Evolutionary conservation across 2,797 vertebrate genomes (phyloP).

Genomic region (Etheostoma nigrum): DNA sequence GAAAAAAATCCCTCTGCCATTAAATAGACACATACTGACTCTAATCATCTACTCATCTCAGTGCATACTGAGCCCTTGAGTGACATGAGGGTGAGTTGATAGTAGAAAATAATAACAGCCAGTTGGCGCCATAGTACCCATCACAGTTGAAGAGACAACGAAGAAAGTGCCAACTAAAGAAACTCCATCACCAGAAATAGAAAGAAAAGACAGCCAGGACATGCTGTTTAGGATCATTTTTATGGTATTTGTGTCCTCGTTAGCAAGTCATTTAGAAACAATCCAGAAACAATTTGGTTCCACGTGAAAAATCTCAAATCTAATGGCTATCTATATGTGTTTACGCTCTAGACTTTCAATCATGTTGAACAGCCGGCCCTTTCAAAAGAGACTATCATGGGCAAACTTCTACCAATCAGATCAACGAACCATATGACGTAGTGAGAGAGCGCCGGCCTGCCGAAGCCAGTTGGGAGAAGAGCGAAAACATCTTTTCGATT

Average conservation of each 20-base stretch:
- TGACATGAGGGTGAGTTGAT: slow-evolving; percentile 4
- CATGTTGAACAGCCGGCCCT: no score
- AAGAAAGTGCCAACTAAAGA: no score
- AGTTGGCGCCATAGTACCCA: not conserved
- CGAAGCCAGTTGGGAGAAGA: no score
- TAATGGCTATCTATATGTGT: no score
- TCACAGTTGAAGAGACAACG: not conserved
- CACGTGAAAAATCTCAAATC: no score
- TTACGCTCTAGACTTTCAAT: no score
- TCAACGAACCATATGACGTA: no score
- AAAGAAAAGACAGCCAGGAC: not conserved
- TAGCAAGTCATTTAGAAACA: not conserved
- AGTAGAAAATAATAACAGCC: slow-evolving; percentile 5
- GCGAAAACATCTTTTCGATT: no score
- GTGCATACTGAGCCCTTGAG: not conserved
- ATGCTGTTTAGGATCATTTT: not conserved
- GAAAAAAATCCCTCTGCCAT: not conserved
- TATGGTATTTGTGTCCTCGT: not conserved
- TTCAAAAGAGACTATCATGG: no score
- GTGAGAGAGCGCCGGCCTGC: no score
- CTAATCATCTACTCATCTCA: slow-evolving; percentile 1
- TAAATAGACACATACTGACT: not conserved
- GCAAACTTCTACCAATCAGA: no score
- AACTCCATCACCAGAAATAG: not conserved
- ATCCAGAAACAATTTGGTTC: not conserved